A percentile compares a stretch with the other conserved stretches of the same genome.
Evolutionary conservation across 2,113 vertebrate species (phyloP).

Genomic region (Piprites chloris): DNA sequence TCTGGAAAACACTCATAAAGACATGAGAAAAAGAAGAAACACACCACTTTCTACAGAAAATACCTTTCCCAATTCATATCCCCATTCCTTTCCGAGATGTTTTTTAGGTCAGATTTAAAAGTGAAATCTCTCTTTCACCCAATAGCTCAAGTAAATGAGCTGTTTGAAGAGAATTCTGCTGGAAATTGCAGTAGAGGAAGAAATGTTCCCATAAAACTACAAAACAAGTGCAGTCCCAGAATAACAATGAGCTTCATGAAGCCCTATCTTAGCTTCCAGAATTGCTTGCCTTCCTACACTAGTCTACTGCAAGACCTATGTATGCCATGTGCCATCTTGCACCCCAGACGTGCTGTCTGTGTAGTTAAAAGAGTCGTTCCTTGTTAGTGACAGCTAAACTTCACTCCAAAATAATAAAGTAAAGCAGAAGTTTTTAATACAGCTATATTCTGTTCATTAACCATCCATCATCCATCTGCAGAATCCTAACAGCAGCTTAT

Average conservation of each 20-base stretch:
- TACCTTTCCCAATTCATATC: neutral
- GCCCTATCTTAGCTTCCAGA: neutral
- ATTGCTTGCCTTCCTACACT: neutral
- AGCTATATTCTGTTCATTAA: neutral
- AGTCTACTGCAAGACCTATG: neutral
- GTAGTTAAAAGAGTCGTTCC: neutral
- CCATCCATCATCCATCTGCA: neutral
- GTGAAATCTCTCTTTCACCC: neutral
- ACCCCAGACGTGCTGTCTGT: neutral
- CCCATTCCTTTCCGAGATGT: neutral
- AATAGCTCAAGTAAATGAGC: neutral
- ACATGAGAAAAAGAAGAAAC: neutral
- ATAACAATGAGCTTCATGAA: neutral
- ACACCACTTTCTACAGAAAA: neutral
- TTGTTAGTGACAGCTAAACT: neutral
- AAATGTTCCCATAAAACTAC: neutral
- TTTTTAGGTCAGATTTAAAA: neutral
- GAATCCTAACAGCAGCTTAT: neutral
- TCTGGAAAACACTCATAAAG: neutral
- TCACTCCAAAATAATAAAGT: neutral
- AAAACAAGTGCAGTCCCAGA: constrained; percentile 11
- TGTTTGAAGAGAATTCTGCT: neutral
- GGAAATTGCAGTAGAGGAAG: neutral
- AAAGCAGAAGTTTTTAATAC: neutral
- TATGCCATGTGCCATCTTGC: neutral